Percentiles rank a stretch among this genome's conserved stretches.
phyloP scores from a whole-genome alignment of 1,140 invertebrate genomes.

The Leptopilina boulardi region DNA sequence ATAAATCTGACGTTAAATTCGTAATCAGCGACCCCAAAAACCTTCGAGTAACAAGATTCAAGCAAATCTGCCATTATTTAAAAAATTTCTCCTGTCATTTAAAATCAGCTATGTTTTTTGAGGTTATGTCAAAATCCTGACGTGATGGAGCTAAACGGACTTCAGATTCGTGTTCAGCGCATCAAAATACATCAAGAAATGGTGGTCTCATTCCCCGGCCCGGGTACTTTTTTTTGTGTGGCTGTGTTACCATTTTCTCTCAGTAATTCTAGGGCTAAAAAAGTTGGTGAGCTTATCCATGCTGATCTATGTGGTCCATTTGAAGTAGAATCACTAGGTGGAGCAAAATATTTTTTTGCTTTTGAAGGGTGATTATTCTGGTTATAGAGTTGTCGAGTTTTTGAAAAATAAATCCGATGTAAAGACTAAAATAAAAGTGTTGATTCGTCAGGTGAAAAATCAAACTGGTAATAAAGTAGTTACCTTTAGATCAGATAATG shows the following conservation, averaged over 20 bases:
- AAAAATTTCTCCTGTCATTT: too few species aligned
- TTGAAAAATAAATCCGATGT: not conserved
- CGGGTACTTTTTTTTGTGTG: too few species aligned
- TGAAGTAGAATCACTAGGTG: not conserved
- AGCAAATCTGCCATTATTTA: too few species aligned
- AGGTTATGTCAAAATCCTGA: too few species aligned
- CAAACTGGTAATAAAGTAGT: not conserved
- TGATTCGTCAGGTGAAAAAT: not conserved
- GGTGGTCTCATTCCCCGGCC: too few species aligned
- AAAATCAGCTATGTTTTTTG: too few species aligned
- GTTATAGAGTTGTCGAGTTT: not conserved
- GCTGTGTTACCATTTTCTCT: not conserved
- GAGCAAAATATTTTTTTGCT: constrained; percentile 16
- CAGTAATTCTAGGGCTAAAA: not conserved
- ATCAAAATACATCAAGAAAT: too few species aligned
- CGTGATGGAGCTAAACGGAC: too few species aligned
- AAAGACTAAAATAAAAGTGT: not conserved
- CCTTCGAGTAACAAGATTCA: too few species aligned
- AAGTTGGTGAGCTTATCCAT: not conserved
- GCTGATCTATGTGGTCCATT: constrained; percentile 36
- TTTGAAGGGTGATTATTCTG: constrained; percentile 23
- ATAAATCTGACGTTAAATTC: too few species aligned
- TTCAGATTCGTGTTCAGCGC: too few species aligned
- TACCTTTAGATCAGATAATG: not conserved
- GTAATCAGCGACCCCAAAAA: too few species aligned